These are phyloP conservation scores for Oxyruncus cristatus DNA, from an alignment of 2,113 vertebrate genomes.

Conservation along the genomic window DNA sequence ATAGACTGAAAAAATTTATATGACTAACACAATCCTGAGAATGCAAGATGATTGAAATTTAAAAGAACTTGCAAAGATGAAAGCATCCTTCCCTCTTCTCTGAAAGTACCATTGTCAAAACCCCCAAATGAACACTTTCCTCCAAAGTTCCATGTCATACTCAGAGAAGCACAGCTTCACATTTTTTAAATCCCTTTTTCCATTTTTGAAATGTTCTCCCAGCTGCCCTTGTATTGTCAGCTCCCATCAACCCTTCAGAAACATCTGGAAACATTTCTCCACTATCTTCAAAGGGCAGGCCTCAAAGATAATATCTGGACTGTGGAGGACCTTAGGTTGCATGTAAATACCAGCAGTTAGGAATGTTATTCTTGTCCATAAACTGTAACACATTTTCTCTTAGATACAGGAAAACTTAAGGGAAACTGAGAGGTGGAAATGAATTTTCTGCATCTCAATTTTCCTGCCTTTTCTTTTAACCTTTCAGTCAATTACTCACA, in stretches of 20 bases:
- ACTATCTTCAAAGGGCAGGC: not conserved
- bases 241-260: not conserved
- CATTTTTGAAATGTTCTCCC: not conserved
- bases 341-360: not conserved
- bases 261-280: not conserved
- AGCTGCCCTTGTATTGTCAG: not conserved
- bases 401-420: not conserved
- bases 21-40: not conserved
- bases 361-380: not conserved
- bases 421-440: not conserved
- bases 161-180: not conserved
- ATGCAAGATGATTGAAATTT: not conserved
- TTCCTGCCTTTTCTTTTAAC: not conserved
- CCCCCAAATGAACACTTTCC: not conserved
- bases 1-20: not conserved
- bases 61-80: not conserved
- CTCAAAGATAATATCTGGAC: not conserved
- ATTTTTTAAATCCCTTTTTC: not conserved
- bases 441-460: not conserved
- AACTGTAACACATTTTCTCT: not conserved
- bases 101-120: not conserved
- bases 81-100: not conserved
- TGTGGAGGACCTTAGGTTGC: not conserved
- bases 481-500: constrained; percentile 44
- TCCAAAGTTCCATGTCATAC: not conserved